Evolutionary conservation across 2,888 invertebrate genomes (phyloP).

Genomic region (Erynnis tages): DNA sequence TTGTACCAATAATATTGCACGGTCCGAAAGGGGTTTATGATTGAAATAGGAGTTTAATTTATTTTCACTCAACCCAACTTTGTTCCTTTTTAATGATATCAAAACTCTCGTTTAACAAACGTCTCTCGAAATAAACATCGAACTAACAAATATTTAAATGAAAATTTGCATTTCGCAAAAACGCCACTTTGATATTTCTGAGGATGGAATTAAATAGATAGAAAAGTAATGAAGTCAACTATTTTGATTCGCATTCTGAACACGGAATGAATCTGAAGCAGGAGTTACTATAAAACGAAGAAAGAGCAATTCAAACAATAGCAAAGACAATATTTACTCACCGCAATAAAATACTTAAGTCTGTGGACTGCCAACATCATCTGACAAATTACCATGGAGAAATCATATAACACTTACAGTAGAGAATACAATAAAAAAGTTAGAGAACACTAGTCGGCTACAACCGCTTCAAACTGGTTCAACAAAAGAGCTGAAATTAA

Average conservation of each 20-base stretch:
- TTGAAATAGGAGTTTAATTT: constrained; percentile 11
- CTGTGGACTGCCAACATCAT: constrained; percentile 13
- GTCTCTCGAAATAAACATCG: too few relatives aligned
- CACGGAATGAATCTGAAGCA: not conserved
- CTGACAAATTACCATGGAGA: constrained; percentile 19
- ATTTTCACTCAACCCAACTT: too few relatives aligned
- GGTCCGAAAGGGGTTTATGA: constrained; percentile 3
- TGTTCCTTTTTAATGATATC: too few relatives aligned
- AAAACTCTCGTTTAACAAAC: too few relatives aligned
- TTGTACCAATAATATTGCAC: constrained; percentile 14
- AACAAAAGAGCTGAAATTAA: constrained; percentile 76
- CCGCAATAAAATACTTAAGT: constrained; percentile 4
- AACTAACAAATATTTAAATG: too few relatives aligned
- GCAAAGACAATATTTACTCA: constrained; percentile 7
- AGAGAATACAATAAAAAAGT: constrained; percentile 25
- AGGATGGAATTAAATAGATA: too few relatives aligned
- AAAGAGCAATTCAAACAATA: not conserved
- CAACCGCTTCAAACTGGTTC: constrained; percentile 61
- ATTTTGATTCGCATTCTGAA: too few relatives aligned
- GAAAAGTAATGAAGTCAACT: too few relatives aligned
- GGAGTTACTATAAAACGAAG: not conserved
- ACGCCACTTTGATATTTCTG: too few relatives aligned
- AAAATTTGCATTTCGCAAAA: too few relatives aligned
- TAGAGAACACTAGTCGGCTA: constrained; percentile 42
- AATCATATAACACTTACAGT: constrained; percentile 14